A percentile compares a stretch with the other conserved stretches of the same genome.
phyloP scores from a whole-genome alignment of 2,797 vertebrate genomes.

The Acanthiza pusilla region DNA sequence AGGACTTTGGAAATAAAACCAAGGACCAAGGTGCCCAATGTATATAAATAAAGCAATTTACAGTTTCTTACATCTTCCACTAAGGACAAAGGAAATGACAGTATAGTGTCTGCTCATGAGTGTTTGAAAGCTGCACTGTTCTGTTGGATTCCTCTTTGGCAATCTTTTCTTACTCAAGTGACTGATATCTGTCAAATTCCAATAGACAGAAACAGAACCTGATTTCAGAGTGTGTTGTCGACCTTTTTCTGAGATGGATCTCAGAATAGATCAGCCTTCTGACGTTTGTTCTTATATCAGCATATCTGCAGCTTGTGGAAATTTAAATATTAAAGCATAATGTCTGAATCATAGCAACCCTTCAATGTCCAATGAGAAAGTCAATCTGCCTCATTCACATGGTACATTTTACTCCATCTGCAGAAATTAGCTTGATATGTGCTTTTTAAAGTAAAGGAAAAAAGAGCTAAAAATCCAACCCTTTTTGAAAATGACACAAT shows the following conservation, averaged over 20 bases:
- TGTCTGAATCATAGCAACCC: slow-evolving; percentile 8
- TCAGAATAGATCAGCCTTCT: slow-evolving; percentile 20
- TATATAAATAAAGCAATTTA: neutral
- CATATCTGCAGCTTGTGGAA: slow-evolving; percentile 18
- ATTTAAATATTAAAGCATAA: slow-evolving; percentile 26
- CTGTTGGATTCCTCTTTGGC: neutral
- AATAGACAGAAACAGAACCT: neutral
- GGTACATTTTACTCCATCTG: neutral
- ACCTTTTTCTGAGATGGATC: neutral
- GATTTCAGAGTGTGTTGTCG: neutral
- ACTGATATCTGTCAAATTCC: slow-evolving; percentile 7
- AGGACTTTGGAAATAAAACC: neutral
- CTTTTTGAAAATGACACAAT: neutral
- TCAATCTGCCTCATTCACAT: neutral
- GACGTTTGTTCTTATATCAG: slow-evolving; percentile 19
- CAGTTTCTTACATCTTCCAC: neutral
- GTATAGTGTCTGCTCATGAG: neutral
- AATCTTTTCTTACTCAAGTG: neutral
- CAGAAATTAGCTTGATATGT: neutral
- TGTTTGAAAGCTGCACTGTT: neutral
- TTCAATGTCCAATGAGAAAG: neutral
- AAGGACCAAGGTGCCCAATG: neutral
- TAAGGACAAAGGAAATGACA: neutral
- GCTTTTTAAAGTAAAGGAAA: neutral
- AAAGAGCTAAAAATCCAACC: neutral